Evolutionary conservation across 2,113 vertebrate species (phyloP).

Genomic region (Neotoma lepida): DNA sequence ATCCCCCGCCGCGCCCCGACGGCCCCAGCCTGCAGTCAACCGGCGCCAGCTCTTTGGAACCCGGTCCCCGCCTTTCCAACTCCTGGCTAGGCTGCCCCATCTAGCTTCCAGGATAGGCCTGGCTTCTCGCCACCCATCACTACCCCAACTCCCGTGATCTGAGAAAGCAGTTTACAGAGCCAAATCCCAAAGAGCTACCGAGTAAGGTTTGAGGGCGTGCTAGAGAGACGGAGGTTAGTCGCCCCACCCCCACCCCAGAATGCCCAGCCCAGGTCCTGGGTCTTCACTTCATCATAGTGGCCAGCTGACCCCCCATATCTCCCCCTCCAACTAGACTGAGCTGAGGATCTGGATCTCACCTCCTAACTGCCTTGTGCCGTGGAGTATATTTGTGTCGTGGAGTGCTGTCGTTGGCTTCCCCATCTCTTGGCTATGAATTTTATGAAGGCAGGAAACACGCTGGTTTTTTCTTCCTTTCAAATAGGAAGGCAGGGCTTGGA

Average conservation of each 20-base stretch:
- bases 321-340: background rate
- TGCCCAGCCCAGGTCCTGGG: background rate
- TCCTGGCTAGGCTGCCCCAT: background rate
- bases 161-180: background rate
- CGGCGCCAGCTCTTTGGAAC: background rate
- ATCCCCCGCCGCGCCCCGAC: accelerated
- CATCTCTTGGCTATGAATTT: background rate
- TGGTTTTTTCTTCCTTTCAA: background rate
- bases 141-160: background rate
- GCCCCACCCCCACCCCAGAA: background rate
- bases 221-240: background rate
- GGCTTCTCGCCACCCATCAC: background rate
- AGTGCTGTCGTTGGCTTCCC: background rate
- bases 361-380: background rate
- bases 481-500: background rate
- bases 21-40: background rate
- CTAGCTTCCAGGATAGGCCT: background rate
- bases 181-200: background rate
- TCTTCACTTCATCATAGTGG: background rate
- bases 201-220: background rate
- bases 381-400: background rate
- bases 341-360: background rate
- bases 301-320: background rate
- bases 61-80: background rate
- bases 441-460: background rate